A percentile compares a stretch with the other conserved stretches of the same genome.
These are phyloP conservation scores for Zapus hudsonius DNA, from an alignment of 2,113 vertebrate genomes.

Conservation along the genomic window DNA sequence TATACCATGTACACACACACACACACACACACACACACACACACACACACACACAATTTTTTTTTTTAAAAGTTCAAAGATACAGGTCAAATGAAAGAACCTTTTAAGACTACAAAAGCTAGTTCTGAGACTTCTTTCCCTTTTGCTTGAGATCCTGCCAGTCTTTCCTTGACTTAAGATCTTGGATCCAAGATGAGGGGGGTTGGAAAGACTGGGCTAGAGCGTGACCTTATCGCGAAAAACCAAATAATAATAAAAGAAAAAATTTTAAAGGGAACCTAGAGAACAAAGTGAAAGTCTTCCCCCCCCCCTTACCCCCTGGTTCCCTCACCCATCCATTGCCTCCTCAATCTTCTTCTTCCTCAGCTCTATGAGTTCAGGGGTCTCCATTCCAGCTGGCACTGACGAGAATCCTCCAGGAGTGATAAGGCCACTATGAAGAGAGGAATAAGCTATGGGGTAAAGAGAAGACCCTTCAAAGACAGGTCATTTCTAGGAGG, in stretches of 20 bases:
- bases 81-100: too few species aligned
- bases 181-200: too few species aligned
- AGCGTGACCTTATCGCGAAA: background rate
- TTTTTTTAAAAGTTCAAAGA: too few species aligned
- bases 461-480: background rate
- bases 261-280: background rate
- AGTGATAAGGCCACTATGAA: conserved; percentile 91
- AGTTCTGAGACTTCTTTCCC: too few species aligned
- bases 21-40: too few species aligned
- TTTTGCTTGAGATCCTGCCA: too few species aligned
- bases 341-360: conserved; percentile 98
- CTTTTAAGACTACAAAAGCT: background rate
- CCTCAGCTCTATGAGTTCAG: conserved; percentile 94
- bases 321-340: conserved; percentile 92
- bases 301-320: background rate
- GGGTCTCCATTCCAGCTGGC: conserved; percentile 95
- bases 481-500: background rate
- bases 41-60: too few species aligned
- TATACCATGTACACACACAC: too few species aligned
- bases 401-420: conserved; percentile 95
- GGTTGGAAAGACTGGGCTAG: too few species aligned
- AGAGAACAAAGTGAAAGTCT: background rate
- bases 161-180: too few species aligned
- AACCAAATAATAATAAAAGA: background rate
- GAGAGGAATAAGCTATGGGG: background rate